A percentile compares a stretch with the other conserved stretches of the same genome.
These are phyloP conservation scores for Drosophila miranda DNA, from an alignment of 1,140 invertebrate genomes.

Conservation along the genomic window DNA sequence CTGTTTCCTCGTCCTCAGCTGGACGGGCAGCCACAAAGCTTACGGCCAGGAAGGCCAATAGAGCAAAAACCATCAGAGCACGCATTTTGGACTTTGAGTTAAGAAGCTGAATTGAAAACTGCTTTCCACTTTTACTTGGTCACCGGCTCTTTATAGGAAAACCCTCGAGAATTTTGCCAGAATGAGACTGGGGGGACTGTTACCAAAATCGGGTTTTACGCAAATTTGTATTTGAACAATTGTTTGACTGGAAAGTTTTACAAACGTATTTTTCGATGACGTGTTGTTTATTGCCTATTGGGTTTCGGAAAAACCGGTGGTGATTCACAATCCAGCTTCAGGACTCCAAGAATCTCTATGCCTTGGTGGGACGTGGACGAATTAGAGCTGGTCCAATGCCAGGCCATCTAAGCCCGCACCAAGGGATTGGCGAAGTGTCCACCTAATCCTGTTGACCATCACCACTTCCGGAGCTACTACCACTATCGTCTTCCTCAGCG, in stretches of 20 bases:
- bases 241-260: slow-evolving; percentile 40
- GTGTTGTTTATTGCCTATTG: slow-evolving; percentile 5
- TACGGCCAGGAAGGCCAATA: slow-evolving; percentile 41
- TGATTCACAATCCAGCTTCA: too few relatives aligned
- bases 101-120: slow-evolving; percentile 22
- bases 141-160: slow-evolving; percentile 19
- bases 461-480: neutral
- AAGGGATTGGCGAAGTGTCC: neutral
- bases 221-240: slow-evolving; percentile 29
- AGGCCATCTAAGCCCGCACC: neutral
- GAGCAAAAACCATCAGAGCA: slow-evolving; percentile 23
- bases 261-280: slow-evolving; percentile 1
- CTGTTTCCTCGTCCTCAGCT: slow-evolving; percentile 10
- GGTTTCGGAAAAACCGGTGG: neutral
- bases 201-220: slow-evolving; percentile 29
- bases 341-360: too few relatives aligned
- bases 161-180: slow-evolving; percentile 4
- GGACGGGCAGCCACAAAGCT: slow-evolving; percentile 29
- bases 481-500: neutral
- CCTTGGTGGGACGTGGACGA: neutral
- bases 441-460: neutral
- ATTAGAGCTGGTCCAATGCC: slow-evolving; percentile 19
- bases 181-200: neutral
- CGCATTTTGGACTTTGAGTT: slow-evolving; percentile 23
- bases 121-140: slow-evolving; percentile 11